Evolutionary conservation across 2,888 invertebrate genomes (phyloP).

Genomic region (Hirtodrosophila duncani): DNA sequence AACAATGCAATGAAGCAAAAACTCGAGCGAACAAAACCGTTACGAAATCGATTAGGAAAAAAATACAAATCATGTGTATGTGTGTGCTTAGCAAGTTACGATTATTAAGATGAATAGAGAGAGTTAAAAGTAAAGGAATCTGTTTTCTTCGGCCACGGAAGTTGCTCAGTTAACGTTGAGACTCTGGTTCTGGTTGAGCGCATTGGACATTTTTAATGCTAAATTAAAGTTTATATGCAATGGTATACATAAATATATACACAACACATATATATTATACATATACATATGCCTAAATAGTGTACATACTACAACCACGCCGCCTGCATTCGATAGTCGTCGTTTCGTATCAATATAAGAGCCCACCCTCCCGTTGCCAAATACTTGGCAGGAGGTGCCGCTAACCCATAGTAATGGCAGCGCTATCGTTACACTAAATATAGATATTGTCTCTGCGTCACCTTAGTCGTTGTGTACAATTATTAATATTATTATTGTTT

Average conservation of each 20-base stretch:
- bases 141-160: slow-evolving; percentile 43
- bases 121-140: slow-evolving; percentile 50
- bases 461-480: slow-evolving; percentile 50
- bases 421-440: too few relatives aligned
- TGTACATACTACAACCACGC: slow-evolving; percentile 38
- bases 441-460: too few relatives aligned
- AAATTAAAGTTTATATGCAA: slow-evolving; percentile 72
- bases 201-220: slow-evolving; percentile 64
- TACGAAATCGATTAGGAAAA: slow-evolving; percentile 59
- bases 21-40: slow-evolving; percentile 63
- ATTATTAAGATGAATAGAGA: slow-evolving; percentile 22
- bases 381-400: slow-evolving; percentile 6
- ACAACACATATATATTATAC: slow-evolving; percentile 2
- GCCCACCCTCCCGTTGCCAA: too few relatives aligned
- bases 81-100: slow-evolving; percentile 46
- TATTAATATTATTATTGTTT: slow-evolving; percentile 44
- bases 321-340: slow-evolving; percentile 13
- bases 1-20: slow-evolving; percentile 54
- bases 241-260: slow-evolving; percentile 59
- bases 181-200: slow-evolving; percentile 45
- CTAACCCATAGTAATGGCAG: slow-evolving; percentile 8
- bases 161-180: slow-evolving; percentile 66
- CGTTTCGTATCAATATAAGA: too few relatives aligned
- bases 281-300: slow-evolving; percentile 42
- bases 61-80: slow-evolving; percentile 48